Conservation (phyloP, 2,113 vertebrate species). For the Orientallactaga bullata region DNA sequence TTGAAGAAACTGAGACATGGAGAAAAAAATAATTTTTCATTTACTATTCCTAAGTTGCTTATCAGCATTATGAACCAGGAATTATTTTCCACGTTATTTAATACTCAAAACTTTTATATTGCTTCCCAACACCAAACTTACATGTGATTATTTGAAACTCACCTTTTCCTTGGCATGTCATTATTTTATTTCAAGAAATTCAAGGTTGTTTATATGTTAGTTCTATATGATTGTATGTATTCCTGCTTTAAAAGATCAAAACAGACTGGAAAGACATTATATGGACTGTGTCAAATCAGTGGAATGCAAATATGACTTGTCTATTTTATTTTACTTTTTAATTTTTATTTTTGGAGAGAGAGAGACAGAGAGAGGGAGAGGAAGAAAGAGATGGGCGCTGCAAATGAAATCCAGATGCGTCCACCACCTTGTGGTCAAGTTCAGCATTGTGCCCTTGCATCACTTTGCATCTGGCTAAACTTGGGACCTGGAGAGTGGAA, state of each 20-base stretch:
- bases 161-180: background rate
- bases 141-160: background rate
- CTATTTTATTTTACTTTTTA: too few species aligned
- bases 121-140: background rate
- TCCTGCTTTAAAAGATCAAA: background rate
- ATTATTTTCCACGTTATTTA: background rate
- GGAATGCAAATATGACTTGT: too few species aligned
- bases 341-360: too few species aligned
- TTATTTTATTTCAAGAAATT: background rate
- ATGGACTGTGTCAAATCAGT: background rate
- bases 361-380: too few species aligned
- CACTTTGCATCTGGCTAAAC: too few species aligned
- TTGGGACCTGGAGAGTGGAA: too few species aligned
- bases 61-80: background rate
- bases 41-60: background rate
- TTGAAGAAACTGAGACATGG: background rate
- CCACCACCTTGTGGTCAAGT: too few species aligned
- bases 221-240: too few species aligned
- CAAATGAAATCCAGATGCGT: too few species aligned
- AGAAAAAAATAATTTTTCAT: background rate
- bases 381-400: background rate
- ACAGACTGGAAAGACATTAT: background rate
- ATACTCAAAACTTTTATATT: background rate
- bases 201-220: background rate
- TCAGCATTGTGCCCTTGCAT: too few species aligned